Percentiles rank a stretch among this genome's conserved stretches.
Evolutionary conservation across 2,888 invertebrate species (phyloP).

Genomic region (Sphecodes monilicornis): DNA sequence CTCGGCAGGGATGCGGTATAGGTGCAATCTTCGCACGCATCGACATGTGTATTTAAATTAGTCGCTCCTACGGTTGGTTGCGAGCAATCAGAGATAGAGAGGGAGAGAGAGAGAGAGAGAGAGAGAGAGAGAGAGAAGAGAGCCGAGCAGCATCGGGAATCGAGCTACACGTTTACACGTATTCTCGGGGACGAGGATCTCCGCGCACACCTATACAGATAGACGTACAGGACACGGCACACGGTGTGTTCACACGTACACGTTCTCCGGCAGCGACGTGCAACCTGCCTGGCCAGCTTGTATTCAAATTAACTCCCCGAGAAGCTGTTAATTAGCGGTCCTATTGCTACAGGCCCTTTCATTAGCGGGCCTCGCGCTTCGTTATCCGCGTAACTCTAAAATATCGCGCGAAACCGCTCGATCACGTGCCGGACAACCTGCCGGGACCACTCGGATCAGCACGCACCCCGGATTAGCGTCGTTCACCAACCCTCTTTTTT

Average conservation of each 20-base stretch:
- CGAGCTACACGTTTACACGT: constrained; percentile 36
- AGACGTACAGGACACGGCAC: background rate
- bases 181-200: constrained; percentile 21
- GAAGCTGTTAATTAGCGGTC: constrained; percentile 82
- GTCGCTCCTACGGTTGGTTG: constrained; percentile 80
- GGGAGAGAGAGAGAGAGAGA: background rate
- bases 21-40: constrained; percentile 83
- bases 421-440: constrained; percentile 40
- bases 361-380: constrained; percentile 75
- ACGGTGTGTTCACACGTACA: constrained; percentile 41
- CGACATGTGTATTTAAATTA: constrained; percentile 84
- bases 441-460: background rate
- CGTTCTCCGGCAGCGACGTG: constrained; percentile 47
- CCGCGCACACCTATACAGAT: constrained; percentile 14
- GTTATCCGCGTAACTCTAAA: constrained; percentile 71
- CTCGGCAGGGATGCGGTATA: constrained; percentile 69
- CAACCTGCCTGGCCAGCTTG: constrained; percentile 69
- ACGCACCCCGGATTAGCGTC: background rate
- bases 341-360: constrained; percentile 76
- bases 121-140: background rate
- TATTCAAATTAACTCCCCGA: constrained; percentile 81
- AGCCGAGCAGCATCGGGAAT: constrained; percentile 53
- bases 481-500: too few species aligned
- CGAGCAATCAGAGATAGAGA: constrained; percentile 2
- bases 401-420: constrained; percentile 46